Conservation (phyloP, 2,888 invertebrate species). For the Bhutanitis thaidina region DNA sequence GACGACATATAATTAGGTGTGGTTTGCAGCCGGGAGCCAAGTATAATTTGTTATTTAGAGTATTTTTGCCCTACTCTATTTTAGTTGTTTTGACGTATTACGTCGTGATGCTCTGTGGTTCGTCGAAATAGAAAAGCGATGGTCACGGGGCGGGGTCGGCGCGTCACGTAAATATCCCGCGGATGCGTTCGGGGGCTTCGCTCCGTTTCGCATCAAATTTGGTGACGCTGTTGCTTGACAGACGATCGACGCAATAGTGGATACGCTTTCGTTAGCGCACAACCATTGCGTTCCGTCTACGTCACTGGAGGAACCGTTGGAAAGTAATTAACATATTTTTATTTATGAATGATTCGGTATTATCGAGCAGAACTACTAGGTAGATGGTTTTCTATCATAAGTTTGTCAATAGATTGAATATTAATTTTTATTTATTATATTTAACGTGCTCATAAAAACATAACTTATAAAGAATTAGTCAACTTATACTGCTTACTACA, state of each 20-base stretch:
- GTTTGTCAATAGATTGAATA: too few species aligned
- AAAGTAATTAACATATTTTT: too few species aligned
- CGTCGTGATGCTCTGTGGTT: constrained; percentile 47
- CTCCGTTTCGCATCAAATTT: constrained; percentile 65
- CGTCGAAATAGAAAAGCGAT: constrained; percentile 34
- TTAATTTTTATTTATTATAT: too few species aligned
- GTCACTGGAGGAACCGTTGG: constrained; percentile 15
- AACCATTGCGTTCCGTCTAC: constrained; percentile 24
- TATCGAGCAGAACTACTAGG: too few species aligned
- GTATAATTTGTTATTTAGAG: constrained; percentile 7
- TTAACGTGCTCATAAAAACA: too few species aligned
- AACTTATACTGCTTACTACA: too few species aligned
- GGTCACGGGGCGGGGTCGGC: constrained; percentile 52
- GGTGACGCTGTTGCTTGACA: constrained; percentile 55
- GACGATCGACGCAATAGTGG: constrained; percentile 39
- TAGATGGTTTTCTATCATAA: too few species aligned
- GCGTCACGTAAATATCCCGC: constrained; percentile 57
- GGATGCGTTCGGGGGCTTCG: constrained; percentile 34
- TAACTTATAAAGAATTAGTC: too few species aligned
- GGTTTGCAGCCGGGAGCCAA: constrained; percentile 1
- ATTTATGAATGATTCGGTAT: too few species aligned
- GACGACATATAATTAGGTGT: constrained; percentile 3
- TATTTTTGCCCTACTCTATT: constrained; percentile 34
- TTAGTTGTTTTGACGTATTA: constrained; percentile 44
- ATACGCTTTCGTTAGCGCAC: constrained; percentile 30